Conservation (phyloP, 2,797 vertebrate genomes). For the Austrolebias charrua region DNA sequence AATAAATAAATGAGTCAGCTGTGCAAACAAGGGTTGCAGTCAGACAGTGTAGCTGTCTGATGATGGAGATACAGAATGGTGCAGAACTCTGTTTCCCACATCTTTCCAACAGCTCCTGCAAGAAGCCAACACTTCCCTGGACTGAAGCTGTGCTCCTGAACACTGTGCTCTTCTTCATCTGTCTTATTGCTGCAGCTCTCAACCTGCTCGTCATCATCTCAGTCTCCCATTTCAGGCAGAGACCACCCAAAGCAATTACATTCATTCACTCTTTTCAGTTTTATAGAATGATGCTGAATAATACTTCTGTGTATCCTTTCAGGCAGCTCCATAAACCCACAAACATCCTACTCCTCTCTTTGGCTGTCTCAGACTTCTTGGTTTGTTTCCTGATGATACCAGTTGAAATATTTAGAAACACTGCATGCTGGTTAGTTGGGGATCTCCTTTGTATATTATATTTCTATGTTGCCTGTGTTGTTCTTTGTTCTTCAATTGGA, state of each 20-base stretch:
- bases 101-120: background rate
- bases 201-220: conserved; percentile 76
- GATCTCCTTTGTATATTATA: conserved; percentile 4
- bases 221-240: conserved; percentile 70
- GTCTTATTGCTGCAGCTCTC: conserved; percentile 59
- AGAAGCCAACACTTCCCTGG: background rate
- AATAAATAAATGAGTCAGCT: background rate
- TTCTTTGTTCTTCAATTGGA: conserved; percentile 9
- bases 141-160: background rate
- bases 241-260: no score
- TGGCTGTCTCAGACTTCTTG: conserved; percentile 35
- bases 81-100: conserved; percentile 38
- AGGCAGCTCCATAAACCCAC: conserved; percentile 43
- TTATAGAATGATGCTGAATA: background rate
- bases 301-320: background rate
- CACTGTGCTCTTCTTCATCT: conserved; percentile 15
- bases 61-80: conserved; percentile 9
- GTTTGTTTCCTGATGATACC: conserved; percentile 34
- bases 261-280: no score
- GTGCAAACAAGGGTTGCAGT: background rate
- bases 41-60: background rate
- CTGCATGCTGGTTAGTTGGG: conserved; percentile 36
- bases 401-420: accelerated
- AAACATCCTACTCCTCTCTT: conserved; percentile 10
- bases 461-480: accelerated